Evolutionary conservation across 2,113 vertebrate genomes (phyloP), one percentile per base, ranked within the genome.

Genomic region (Macrotus californicus): DNA sequence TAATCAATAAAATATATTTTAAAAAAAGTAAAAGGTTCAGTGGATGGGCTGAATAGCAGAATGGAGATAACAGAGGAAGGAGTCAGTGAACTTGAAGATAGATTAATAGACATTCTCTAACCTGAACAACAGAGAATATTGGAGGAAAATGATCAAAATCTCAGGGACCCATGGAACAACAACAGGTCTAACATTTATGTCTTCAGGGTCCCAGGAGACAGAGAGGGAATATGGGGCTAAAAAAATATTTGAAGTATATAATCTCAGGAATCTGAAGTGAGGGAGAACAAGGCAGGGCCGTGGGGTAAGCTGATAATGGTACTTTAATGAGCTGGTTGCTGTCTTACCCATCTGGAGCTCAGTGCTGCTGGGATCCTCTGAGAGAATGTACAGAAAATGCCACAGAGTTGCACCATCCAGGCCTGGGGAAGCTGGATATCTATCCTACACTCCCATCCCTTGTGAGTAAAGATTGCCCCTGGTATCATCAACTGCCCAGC

Each of bases 221-320:
- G 36, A 56, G 39, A 82, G 46, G 67, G 76, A 88, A 29, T 46
- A 4, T 29, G 43, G 41, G 54, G 36, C 41, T 29, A 26, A 85
- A 41, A 59, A 52, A 61, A 22, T 54, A 43, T 54, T 82, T 54
- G 56, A 48, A 61, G 80, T 83, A 24, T 41, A 50, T 82, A 46
- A 77, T 61, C 46, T n/a, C 16, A 3, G 72, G 72, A 50, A 19
- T 56, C 54, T 16, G 21, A 31, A 66, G 18, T 16, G 46, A 84
- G 13, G 56, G n/a, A 43, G 4, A 52, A 15, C 3, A 26, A 73
- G n/a, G 77, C 1, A 0, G 2, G 50, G 48, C 6, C 75, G 9
- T 1, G 18, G 18, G 39, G 9, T 52, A 24, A 72, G 36, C 31
- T 43, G 56, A 48, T n/a, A 34, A 43, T 5, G 7, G 43, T 5